Evolutionary conservation across 2,797 vertebrate genomes (phyloP).

Genomic region (Amphiprion clarkii): DNA sequence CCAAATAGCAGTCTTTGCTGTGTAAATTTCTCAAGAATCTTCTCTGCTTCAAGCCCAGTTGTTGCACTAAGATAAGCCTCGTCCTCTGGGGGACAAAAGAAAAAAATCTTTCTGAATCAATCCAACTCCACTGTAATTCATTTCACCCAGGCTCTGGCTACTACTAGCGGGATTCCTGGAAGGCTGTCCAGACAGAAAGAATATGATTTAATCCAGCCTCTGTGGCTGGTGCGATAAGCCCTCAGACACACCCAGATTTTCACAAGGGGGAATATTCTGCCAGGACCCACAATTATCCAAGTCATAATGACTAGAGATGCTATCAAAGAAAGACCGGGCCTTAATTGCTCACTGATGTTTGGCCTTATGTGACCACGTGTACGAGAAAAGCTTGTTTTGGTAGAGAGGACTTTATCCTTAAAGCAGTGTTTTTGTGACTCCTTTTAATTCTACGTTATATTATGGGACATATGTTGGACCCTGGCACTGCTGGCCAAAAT

Average conservation of each 20-base stretch:
- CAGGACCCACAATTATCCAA: slow-evolving; percentile 81
- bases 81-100: slow-evolving; percentile 51
- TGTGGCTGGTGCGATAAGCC: slow-evolving; percentile 72
- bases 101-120: slow-evolving; percentile 62
- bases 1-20: slow-evolving; percentile 57
- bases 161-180: slow-evolving; percentile 75
- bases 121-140: slow-evolving; percentile 69
- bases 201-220: slow-evolving; percentile 77
- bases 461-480: slow-evolving; percentile 31
- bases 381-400: slow-evolving; percentile 62
- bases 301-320: slow-evolving; percentile 82
- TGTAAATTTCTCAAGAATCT: slow-evolving; percentile 58
- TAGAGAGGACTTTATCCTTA: slow-evolving; percentile 54
- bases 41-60: slow-evolving; percentile 55
- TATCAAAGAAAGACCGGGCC: slow-evolving; percentile 78
- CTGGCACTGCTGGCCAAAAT: slow-evolving; percentile 39
- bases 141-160: slow-evolving; percentile 74
- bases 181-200: slow-evolving; percentile 73
- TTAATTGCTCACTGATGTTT: slow-evolving; percentile 87
- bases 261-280: slow-evolving; percentile 80
- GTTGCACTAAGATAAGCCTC: slow-evolving; percentile 64
- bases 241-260: slow-evolving; percentile 81
- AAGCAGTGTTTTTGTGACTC: slow-evolving; percentile 56
- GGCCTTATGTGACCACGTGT: slow-evolving; percentile 64
- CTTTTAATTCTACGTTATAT: slow-evolving; percentile 45